phyloP scores from a whole-genome alignment of 2,797 vertebrate genomes.

The Atherinosoma microstoma region DNA sequence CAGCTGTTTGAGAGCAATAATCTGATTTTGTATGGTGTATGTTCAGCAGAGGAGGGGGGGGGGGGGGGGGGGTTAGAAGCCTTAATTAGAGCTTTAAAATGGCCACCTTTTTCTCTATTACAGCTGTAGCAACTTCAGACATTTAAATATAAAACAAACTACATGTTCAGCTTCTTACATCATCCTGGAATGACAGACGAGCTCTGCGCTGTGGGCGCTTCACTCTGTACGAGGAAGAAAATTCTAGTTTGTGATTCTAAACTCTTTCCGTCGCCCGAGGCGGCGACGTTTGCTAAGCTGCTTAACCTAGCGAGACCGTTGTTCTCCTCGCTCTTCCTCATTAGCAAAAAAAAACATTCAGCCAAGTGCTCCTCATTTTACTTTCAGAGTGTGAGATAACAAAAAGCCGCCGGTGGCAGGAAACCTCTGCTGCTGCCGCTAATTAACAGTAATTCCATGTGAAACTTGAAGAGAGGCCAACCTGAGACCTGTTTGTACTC shows the following conservation, averaged over 20 bases:
- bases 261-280: neutral
- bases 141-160: neutral
- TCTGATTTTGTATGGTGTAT: neutral
- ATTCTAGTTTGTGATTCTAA: neutral
- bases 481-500: neutral
- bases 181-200: too few relatives aligned
- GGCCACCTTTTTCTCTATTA: neutral
- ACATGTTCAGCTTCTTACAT: neutral
- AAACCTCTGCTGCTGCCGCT: neutral
- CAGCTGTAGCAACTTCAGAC: neutral
- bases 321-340: neutral
- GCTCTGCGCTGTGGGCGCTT: neutral
- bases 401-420: neutral
- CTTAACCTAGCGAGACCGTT: neutral
- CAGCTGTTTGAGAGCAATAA: neutral
- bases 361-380: neutral
- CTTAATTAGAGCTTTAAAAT: too few relatives aligned
- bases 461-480: neutral
- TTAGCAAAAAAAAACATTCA: neutral
- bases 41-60: too few relatives aligned
- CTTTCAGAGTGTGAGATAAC: neutral
- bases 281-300: neutral
- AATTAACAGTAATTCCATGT: neutral
- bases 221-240: neutral
- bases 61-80: too few relatives aligned